Evolutionary conservation across 2,888 invertebrate species (phyloP), one percentile per base, ranked within the genome.

Genomic region (Agonopterix alstromeriana): DNA sequence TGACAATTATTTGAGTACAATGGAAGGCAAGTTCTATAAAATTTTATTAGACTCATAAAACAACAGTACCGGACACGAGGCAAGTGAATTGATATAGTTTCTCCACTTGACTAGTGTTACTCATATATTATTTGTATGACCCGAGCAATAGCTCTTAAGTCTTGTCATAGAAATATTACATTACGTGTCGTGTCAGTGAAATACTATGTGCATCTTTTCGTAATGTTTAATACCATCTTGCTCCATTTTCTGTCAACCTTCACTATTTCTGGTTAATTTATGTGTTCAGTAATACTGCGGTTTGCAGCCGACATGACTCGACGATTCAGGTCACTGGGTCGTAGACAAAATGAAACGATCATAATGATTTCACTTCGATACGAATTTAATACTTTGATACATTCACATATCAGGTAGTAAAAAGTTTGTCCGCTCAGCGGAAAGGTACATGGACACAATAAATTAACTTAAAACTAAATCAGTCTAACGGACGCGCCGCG

Each of bases 401-500:
- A 74, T 70, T 69, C 63, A 51, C 42, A 73, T 69, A 71, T 84
- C 83, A 84, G 83, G 85, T 87, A 84, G 69, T 82, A 82, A 81
- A 82, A 77, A 76, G 27, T 64, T 74, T 62, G 68, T 78, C 88
- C 86, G 87, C 88, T 87, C 69, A 79, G 88, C 87, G 84, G 87
- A 75, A 85, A 87, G 88, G 87, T 88, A 88, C 87, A 70, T 79
- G 77, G 87, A 87, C 87, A 86, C 77, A 82, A 70, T 42, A 87
- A 87, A 79, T 86, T 83, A 83, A 70, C 83, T 85, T 84, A 86
- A 67, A 63, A 68, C 85, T 87, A 87, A 73, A 88, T 88, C 87
- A 88, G 87, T 88, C 87, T 86, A 78, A 85, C 84, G 69, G 82
- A 80, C 75, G 87, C 84, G 83, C 85, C 83, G 79, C 82, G 80